Base-by-base conservation (phyloP, 1,140 invertebrate species). In the Akabosia matsudoensis region DNA sequence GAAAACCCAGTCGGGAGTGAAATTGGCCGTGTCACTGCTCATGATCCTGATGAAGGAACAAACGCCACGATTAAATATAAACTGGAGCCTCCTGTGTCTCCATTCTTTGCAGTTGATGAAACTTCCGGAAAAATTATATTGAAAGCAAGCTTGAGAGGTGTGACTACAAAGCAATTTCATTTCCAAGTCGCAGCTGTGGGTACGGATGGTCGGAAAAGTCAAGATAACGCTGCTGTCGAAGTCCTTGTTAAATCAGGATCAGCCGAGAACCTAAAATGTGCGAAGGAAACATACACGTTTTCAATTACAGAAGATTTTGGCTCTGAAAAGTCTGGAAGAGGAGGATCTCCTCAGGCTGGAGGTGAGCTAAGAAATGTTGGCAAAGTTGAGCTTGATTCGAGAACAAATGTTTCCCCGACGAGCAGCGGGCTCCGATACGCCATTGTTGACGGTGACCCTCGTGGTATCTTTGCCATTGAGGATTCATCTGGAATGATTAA, bases 391-490 rank as follows among this genome's bases (percentile, higher is more conserved):
- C 88, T 94, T 10, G 85, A 51, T 26, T 78, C 14, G 81, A 79
- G 34, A 33, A 74, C 14, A 30, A 71, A 56, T 33, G 16, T 45
- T 26, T 72, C 70, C 18, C 37, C 84, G 81, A 87, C 84, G 74
- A 84, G 83, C 37, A 87, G 84, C 76, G 72, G 82, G 51, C 87
- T 93, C 10, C 88, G 86, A 7, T 98, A 95, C 85, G 88, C 90
- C 0, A 96, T 98, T 74, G 86, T 94, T 54, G 90, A 88, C 81
- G 97, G 97, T 4, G 93, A 96, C 84, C 88, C 89, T 3, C 87
- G 89, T 78, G 89, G 90, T 28, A 89, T 91, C 82, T 97, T 96
- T 83, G 87, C 88, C 80, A 93, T 96, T 75, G 90, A 96, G 83
- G 89, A 92, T 82, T 88, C 87, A 73, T 90, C 89, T 24, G 95